Evolutionary conservation across 2,888 invertebrate genomes (phyloP).

Genomic region (Chouioia cunea): DNA sequence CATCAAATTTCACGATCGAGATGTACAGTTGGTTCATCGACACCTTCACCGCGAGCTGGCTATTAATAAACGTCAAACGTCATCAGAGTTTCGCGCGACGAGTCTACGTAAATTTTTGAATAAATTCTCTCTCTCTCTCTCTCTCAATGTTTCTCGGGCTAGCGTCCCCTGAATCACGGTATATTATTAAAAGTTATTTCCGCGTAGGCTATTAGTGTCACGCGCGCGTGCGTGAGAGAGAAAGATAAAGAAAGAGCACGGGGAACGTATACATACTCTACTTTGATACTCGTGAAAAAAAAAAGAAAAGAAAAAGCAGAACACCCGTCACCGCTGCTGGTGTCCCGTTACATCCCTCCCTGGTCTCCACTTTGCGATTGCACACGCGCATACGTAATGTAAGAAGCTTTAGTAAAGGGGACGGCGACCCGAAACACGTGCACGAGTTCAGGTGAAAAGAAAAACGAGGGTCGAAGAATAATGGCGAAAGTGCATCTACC

Average conservation of each 20-base stretch:
- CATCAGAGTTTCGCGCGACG: not conserved
- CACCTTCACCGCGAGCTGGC: not conserved
- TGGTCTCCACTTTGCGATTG: too few species aligned
- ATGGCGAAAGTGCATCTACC: too few species aligned
- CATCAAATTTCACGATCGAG: not conserved
- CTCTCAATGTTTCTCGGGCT: too few species aligned
- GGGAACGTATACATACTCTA: too few species aligned
- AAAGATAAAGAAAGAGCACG: too few species aligned
- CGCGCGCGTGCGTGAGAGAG: not conserved
- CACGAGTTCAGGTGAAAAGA: too few species aligned
- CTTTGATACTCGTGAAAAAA: too few species aligned
- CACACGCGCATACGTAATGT: too few species aligned
- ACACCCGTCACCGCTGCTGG: slow-evolving; percentile 17
- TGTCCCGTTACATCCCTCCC: slow-evolving; percentile 36
- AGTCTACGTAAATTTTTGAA: slow-evolving; percentile 27
- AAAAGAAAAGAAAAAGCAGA: too few species aligned
- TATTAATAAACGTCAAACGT: slow-evolving; percentile 39
- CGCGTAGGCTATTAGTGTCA: slow-evolving; percentile 27
- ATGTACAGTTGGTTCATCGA: slow-evolving; percentile 27
- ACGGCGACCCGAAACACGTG: too few species aligned
- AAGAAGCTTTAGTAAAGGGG: too few species aligned
- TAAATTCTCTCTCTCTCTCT: slow-evolving; percentile 15
- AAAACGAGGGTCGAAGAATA: too few species aligned
- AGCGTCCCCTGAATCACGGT: slow-evolving; percentile 42
- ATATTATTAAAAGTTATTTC: slow-evolving; percentile 46